Percentiles rank a stretch among this genome's conserved stretches.
Evolutionary conservation across 2,113 vertebrate species (phyloP).

Genomic region (Triplophysa tibetana): DNA sequence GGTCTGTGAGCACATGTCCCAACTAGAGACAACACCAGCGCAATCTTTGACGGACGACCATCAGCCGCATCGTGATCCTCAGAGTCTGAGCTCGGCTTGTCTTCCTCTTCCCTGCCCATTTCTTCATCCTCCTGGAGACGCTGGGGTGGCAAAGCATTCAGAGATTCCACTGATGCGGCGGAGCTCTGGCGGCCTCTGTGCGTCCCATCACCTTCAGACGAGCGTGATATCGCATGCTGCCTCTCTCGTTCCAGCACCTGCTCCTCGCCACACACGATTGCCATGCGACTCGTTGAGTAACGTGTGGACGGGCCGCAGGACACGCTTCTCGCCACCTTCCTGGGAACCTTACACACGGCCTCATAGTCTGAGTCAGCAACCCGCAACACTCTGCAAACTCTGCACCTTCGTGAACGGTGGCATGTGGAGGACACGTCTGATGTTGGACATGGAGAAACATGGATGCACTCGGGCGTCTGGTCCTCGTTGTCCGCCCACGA

Average conservation of each 20-base stretch:
- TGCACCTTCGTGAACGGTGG: conserved; percentile 65
- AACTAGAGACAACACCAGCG: conserved; percentile 81
- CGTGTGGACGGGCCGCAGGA: conserved; percentile 81
- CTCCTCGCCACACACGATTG: conserved; percentile 74
- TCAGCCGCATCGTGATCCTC: conserved; percentile 71
- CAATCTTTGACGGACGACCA: conserved; percentile 67
- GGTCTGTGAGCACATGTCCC: conserved; percentile 83
- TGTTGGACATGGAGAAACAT: conserved; percentile 64
- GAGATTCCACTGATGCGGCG: conserved; percentile 81
- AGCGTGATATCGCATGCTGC: conserved; percentile 49
- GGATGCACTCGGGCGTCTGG: conserved; percentile 66
- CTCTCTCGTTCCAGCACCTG: conserved; percentile 61
- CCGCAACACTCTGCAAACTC: conserved; percentile 80
- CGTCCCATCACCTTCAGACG: conserved; percentile 77
- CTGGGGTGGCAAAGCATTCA: conserved; percentile 68
- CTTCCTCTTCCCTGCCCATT: conserved; percentile 63
- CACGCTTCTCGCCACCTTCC: conserved; percentile 84
- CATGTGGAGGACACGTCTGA: conserved; percentile 21
- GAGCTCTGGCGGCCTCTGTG: conserved; percentile 79
- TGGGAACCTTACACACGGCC: conserved; percentile 89
- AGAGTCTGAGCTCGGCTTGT: conserved; percentile 74
- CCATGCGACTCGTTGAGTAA: conserved; percentile 76
- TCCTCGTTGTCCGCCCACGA: conserved; percentile 85
- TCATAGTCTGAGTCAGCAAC: conserved; percentile 92
- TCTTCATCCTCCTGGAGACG: conserved; percentile 62